Base-by-base conservation (phyloP, 2,797 vertebrate species). In the Nothura maculosa region DNA sequence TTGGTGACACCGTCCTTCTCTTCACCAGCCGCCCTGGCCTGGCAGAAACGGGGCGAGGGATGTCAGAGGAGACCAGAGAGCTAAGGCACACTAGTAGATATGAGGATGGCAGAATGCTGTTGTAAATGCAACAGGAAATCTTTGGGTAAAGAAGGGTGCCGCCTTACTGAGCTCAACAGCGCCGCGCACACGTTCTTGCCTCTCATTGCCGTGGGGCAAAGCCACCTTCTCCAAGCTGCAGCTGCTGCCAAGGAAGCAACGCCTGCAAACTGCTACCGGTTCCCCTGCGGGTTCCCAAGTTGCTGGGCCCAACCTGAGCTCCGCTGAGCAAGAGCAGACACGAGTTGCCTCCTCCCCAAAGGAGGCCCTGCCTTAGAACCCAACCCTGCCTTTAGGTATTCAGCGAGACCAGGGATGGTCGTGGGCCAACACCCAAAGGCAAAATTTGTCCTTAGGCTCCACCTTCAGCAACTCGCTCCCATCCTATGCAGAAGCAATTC, bases 61-160 rank as follows among this genome's bases (percentile, higher is more conserved):
- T 60, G 38, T 0, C 6, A 85, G 75, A 89, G 43, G 84, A 84
- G 34, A 82, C 48, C 61, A 63, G 80, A 42, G 4, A 75, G 83
- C 81, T 94, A 97, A 97, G 96, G 97, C 95, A 97, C 95, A 78
- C 81, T 79, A 38, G 40, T 28, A 62, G 6, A 18, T 30, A 89
- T 0, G 30, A 91, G 63, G 85, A 84, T 0, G 6, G 90, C 66
- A 87, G 92, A 69, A 77, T 0, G 6, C 58, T 79, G 77, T 75
- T 81, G 81, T 52, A 73, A 73, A 62, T 73, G 76, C 79, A 62
- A 67, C 72, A 83, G 60, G 57, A 73, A 84, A 79, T 92, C 83
- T 91, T 92, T 90, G 94, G 86, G 81, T 52, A 63, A 30, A 57
- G 67, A 87, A 88, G 24, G 43, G 50, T 60, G 58, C 48, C 73